These are phyloP conservation scores for Camponotus floridanus DNA, from an alignment of 1,140 invertebrate genomes.

Conservation along the genomic window DNA sequence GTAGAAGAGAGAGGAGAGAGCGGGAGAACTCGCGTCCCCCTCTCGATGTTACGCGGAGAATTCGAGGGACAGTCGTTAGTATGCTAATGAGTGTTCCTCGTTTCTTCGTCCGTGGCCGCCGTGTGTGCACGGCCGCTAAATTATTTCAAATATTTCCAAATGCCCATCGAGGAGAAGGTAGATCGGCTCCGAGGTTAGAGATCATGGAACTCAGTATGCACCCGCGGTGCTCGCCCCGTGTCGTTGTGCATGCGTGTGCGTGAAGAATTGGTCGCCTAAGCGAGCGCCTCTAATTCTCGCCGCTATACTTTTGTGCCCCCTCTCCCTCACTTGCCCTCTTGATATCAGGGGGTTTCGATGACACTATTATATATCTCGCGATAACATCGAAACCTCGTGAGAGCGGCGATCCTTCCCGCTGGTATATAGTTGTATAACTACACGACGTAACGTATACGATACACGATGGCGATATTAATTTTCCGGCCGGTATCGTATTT, in stretches of 20 bases:
- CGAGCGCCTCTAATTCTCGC: constrained; percentile 61
- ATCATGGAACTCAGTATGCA: not conserved
- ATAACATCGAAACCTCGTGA: constrained; percentile 73
- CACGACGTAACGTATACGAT: constrained; percentile 41
- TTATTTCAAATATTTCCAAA: constrained; percentile 83
- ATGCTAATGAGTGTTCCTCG: constrained; percentile 83
- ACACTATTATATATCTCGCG: constrained; percentile 72
- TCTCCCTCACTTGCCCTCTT: constrained; percentile 18
- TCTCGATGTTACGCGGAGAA: constrained; percentile 79
- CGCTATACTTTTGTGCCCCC: constrained; percentile 54
- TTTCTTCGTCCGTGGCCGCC: constrained; percentile 63
- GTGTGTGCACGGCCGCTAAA: constrained; percentile 73
- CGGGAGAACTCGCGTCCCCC: constrained; percentile 62
- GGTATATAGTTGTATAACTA: constrained; percentile 53
- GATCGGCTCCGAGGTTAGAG: constrained; percentile 4
- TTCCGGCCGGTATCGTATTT: constrained; percentile 58
- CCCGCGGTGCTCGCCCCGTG: not conserved
- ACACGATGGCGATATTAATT: constrained; percentile 68
- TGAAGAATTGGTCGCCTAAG: constrained; percentile 44
- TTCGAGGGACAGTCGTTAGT: constrained; percentile 82
- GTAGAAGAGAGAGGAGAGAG: not conserved
- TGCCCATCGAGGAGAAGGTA: constrained; percentile 31
- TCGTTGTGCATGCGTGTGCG: not conserved
- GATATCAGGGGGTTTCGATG: constrained; percentile 64
- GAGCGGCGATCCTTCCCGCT: constrained; percentile 35